phyloP scores from a whole-genome alignment of 1,140 invertebrate species.

The Octopus sinensis region DNA sequence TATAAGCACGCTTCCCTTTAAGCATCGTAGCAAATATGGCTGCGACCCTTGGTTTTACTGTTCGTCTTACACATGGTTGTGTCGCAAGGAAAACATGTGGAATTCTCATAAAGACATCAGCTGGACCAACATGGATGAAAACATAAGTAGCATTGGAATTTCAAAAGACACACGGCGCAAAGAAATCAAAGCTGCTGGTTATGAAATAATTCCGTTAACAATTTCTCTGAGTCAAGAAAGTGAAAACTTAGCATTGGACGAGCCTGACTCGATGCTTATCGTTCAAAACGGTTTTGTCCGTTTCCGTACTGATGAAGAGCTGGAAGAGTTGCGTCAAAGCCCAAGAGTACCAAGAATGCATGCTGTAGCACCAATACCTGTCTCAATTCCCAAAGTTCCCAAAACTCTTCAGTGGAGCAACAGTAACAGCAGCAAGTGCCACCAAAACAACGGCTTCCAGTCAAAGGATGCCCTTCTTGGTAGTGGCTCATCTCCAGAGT shows the following conservation, averaged over 20 bases:
- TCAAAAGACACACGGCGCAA: constrained; percentile 9
- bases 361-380: neutral
- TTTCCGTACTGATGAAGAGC: constrained; percentile 28
- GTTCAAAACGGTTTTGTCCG: constrained; percentile 28
- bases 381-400: neutral
- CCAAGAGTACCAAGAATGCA: constrained; percentile 12
- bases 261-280: constrained; percentile 22
- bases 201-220: constrained; percentile 10
- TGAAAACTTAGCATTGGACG: neutral
- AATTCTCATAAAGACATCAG: constrained; percentile 7
- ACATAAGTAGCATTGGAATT: neutral
- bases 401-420: neutral
- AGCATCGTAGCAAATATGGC: constrained; percentile 22
- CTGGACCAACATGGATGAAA: constrained; percentile 15
- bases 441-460: constrained; percentile 10
- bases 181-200: constrained; percentile 7
- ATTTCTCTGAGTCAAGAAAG: neutral
- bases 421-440: neutral
- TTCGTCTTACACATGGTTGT: constrained; percentile 18
- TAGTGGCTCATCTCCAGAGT: neutral
- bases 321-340: neutral
- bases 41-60: constrained; percentile 10
- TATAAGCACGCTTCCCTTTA: constrained; percentile 67
- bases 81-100: constrained; percentile 23
- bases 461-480: constrained; percentile 7